Evolutionary conservation across 2,113 vertebrate genomes (phyloP).

Genomic region (Ornithorhynchus anatinus): DNA sequence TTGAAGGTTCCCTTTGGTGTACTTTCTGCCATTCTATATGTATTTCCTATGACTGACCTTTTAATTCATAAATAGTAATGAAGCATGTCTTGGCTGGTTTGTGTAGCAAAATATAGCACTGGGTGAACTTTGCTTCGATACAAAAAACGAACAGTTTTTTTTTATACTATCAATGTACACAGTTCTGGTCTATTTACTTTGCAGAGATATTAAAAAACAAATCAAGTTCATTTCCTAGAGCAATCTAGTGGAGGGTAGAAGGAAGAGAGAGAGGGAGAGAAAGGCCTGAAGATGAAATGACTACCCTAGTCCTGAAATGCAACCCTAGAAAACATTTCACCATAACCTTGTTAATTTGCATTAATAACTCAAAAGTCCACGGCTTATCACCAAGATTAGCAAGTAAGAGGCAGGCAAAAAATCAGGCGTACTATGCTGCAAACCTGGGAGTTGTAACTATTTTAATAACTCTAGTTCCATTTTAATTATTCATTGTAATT

Average conservation of each 20-base stretch:
- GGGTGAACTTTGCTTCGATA: neutral
- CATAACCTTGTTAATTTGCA: constrained; percentile 31
- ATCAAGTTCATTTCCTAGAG: neutral
- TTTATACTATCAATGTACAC: neutral
- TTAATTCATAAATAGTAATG: constrained; percentile 35
- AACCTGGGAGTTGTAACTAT: constrained; percentile 8
- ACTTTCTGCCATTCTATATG: neutral
- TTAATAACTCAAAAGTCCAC: constrained; percentile 13
- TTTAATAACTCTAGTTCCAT: constrained; percentile 15
- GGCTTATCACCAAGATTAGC: constrained; percentile 1
- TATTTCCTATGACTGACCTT: constrained; percentile 1
- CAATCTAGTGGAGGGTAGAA: neutral
- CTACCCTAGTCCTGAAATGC: constrained; percentile 18
- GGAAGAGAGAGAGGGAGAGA: neutral
- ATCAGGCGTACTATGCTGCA: neutral
- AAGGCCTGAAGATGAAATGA: constrained; percentile 2
- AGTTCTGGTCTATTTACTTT: constrained; percentile 13
- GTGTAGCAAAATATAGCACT: neutral
- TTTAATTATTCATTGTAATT: constrained; percentile 52
- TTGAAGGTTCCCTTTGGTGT: neutral
- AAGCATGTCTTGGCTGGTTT: constrained; percentile 9
- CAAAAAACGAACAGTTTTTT: constrained; percentile 34
- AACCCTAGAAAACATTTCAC: constrained; percentile 17
- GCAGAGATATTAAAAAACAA: neutral
- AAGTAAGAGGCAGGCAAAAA: neutral